Base-by-base conservation (phyloP, 2,888 invertebrate species). In the Calliphora vomitoria region DNA sequence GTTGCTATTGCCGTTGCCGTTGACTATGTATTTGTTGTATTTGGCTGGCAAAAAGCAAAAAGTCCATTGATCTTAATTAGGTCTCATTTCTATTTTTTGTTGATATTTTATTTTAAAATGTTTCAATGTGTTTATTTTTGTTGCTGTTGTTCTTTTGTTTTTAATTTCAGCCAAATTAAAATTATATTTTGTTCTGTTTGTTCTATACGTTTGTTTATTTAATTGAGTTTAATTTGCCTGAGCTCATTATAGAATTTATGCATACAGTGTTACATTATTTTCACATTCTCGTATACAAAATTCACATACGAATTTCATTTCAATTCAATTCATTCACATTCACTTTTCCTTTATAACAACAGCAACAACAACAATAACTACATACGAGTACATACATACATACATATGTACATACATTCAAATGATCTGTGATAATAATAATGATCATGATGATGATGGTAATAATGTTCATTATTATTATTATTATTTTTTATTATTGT, bases 61-160 rank as follows among this genome's bases (percentile, higher is more conserved):
- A 79, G 86, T 86, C 82, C 86, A 86, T 86, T 83, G 82, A 86
- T 86, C 86, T 86, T 80, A 86, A 86, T 86, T 86, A 82, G 86
- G 74, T 82, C 82, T 82, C 41, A 69, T 76, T 68, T 80, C 79
- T 72, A 71, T 76, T 82, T 76, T 82, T 79, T 44, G 79, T 50
- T 81, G 79, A 75, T 80, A 71, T 64, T 53, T 82, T 60, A 44
- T 62, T 75, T 84, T 84, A 13, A 55, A 74, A 58, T 31, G 71
- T 8, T 62, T 60, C n/a, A 47, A 41, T 60, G 44, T 62, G 62
- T 80, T 74, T 20, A 15, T 47, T 69, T 44, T 31, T 8, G 10
- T 35, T 75, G 18, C 50, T 69, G 44, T 50, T 15, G 41, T 38
- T 38, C 25, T 60, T 44, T 44, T 8, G 10, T 72, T 44, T 60